Conservation (phyloP, 1,140 invertebrate genomes). For the Tetramorium simillimum region DNA sequence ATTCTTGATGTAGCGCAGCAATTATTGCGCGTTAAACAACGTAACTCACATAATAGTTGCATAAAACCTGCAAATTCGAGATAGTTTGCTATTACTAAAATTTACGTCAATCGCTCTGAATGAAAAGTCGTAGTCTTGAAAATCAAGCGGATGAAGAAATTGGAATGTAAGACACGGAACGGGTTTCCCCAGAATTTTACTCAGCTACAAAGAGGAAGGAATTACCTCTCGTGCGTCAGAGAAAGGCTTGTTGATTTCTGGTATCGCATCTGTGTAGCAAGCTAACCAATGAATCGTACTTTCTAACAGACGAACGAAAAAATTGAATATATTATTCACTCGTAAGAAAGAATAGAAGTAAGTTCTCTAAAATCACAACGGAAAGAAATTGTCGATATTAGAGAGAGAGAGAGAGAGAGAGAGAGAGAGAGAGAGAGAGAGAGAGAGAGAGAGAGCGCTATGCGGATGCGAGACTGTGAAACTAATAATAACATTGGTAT, state of each 20-base stretch:
- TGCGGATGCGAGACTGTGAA: no score
- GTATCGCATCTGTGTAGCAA: conserved; percentile 39
- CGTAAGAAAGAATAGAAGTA: background rate
- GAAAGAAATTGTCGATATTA: background rate
- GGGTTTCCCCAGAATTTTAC: conserved; percentile 1
- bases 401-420: no score
- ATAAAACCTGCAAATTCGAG: background rate
- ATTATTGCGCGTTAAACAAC: background rate
- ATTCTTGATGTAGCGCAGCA: background rate
- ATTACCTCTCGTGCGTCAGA: conserved; percentile 67
- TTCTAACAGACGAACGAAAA: background rate
- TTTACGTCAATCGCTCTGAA: background rate
- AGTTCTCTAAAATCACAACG: background rate
- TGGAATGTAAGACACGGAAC: conserved; percentile 15
- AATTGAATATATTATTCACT: background rate
- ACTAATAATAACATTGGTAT: no score
- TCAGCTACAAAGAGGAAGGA: background rate
- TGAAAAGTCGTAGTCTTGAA: background rate
- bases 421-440: no score
- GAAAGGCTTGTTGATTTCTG: conserved; percentile 54
- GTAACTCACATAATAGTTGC: background rate
- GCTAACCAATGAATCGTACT: conserved; percentile 1
- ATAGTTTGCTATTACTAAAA: conserved; percentile 9
- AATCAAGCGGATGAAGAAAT: background rate
- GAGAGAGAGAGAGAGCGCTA: no score